These are phyloP conservation scores for Sylvia atricapilla DNA, from an alignment of 2,113 vertebrate genomes.

Conservation along the genomic window DNA sequence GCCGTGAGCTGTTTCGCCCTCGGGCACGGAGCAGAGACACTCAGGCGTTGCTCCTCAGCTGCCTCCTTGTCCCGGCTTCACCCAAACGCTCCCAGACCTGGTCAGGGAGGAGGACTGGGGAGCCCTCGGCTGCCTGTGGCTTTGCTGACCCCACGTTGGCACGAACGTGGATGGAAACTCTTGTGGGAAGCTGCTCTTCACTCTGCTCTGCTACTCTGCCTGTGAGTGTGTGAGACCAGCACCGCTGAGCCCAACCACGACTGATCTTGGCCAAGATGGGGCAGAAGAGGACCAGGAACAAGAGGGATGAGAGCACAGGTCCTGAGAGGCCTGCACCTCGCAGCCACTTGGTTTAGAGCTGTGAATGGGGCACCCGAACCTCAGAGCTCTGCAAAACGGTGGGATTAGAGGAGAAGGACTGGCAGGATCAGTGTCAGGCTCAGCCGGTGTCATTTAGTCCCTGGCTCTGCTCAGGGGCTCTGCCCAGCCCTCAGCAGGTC, in stretches of 20 bases:
- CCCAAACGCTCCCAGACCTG: background rate
- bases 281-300: background rate
- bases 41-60: background rate
- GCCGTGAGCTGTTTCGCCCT: background rate
- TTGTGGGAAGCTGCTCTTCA: accelerated
- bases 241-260: accelerated
- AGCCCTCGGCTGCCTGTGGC: accelerated
- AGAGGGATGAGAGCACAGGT: background rate
- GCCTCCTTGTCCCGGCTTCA: background rate
- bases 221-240: accelerated
- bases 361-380: accelerated
- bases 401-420: background rate
- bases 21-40: accelerated
- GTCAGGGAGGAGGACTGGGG: accelerated
- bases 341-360: background rate
- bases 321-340: background rate
- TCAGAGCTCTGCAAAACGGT: background rate
- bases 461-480: background rate
- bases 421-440: accelerated
- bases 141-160: accelerated
- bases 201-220: too few relatives aligned
- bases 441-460: accelerated
- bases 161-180: accelerated
- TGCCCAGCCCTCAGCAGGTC: background rate
- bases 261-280: accelerated